Conservation (phyloP, 2,797 vertebrate species). For the Gymnothorax reevesii region DNA sequence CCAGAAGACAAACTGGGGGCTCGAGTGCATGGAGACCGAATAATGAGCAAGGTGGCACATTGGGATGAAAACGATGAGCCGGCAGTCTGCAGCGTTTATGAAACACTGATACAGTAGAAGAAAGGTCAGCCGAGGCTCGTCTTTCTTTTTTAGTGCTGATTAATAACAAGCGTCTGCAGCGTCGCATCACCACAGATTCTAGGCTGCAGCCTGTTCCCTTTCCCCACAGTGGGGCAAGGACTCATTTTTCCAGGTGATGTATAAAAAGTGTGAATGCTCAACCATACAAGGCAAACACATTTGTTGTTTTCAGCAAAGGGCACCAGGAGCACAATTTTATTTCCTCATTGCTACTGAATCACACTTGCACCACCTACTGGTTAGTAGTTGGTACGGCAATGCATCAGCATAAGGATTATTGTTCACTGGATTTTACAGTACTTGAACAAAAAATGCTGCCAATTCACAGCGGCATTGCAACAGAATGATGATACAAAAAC, state of each 20-base stretch:
- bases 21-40: background rate
- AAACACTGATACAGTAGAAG: background rate
- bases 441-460: background rate
- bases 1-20: background rate
- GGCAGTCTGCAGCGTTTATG: background rate
- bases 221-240: background rate
- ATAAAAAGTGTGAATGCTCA: background rate
- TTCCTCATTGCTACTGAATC: slow-evolving; percentile 38
- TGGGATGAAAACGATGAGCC: slow-evolving; percentile 3
- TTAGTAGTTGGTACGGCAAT: slow-evolving; percentile 42
- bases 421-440: background rate
- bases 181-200: slow-evolving; percentile 1
- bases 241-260: background rate
- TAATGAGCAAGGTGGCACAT: background rate
- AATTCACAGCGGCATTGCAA: background rate
- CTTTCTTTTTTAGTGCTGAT: slow-evolving; percentile 15
- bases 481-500: background rate
- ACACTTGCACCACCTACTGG: slow-evolving; percentile 69
- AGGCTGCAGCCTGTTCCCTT: background rate
- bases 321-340: background rate
- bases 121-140: slow-evolving; percentile 6
- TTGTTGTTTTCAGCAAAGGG: background rate
- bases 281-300: background rate
- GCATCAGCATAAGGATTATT: background rate
- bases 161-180: background rate